Evolutionary conservation across 2,888 invertebrate genomes (phyloP), one percentile per base, ranked within the genome.

Genomic region (Allophyes oxyacanthae): DNA sequence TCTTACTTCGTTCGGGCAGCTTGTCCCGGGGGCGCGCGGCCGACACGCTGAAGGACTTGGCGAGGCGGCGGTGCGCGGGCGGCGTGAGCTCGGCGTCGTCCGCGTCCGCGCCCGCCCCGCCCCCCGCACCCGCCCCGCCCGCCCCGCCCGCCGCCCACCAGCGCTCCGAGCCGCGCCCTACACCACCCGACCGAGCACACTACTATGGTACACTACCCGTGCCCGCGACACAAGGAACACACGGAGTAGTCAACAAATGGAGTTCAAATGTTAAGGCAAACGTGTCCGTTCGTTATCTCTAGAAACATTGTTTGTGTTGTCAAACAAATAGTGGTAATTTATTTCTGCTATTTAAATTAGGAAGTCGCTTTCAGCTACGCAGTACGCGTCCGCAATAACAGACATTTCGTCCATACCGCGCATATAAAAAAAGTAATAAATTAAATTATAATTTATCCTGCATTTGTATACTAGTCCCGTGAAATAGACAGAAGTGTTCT

Each of bases 31-130:
- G 77, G 50, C 85, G 81, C 61, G 87, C 84, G 78, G 97, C 96
- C 80, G 97, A 96, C 83, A 97, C 97, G 94, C 98, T 98, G 95
- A 98, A 98, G 92, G 98, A 98, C 95, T 98, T 98, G 83, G 98
- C 97, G 89, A 98, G 96, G 82, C 98, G 96, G 82, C 98, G 96
- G 91, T 97, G 97, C 77, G 97, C 95, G 77, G 98, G 98, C 81
- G 98, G 98, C 78, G 98, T 97, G 69, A 96, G 96, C 80, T 96
- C 96, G 72, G 95, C 95, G 75, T 94, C 94, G 56, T 83, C 75
- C 67, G 83, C 83, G 65, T 83, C 85, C 84, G 84, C 57, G 60
- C 72, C 60, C 68, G 60, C n/a, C n/a, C 72, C 25, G 74, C 80
- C 83, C 92, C 79, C 79, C 70, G 72, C 94, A 86, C 86, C 93